Evolutionary conservation across 2,113 vertebrate genomes (phyloP), one percentile per base, ranked within the genome.

Genomic region (Clupea harengus): DNA sequence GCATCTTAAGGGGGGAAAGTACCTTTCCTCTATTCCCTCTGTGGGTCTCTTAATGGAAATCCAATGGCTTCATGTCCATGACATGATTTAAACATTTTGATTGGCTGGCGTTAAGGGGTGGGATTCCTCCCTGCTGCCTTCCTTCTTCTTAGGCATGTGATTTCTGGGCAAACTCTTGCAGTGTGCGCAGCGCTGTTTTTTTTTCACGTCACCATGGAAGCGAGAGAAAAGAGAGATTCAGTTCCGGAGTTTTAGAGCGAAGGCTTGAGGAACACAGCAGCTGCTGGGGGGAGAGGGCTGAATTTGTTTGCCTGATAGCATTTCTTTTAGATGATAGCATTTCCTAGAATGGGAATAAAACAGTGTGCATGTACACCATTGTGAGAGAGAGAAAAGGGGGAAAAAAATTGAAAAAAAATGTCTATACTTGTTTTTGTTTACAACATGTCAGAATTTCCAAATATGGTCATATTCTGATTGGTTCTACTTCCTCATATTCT

Each of bases 1-100:
- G 87, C 81, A 49, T 28, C 45, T 9, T 0, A 39, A 32, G 28
- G 50, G 81, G 90, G 92, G 93, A 93, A 93, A 94, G 92, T 93
- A 94, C 93, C 91, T 84, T 25, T 18, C 82, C 39, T 39, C 39
- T 39, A 86, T 87, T 89, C 88, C n/a, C 45, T 60, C 32, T 32
- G 15, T 44, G 81, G 20, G 18, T 9, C n/a, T 20, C 64, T 10
- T 78, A 11, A 32, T 78, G 72, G 3, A 78, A 32, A 39, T 78
- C 15, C 72, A 78, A 32, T 32, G 72, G 28, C 72, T 32, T 78
- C 10, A 2, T 72, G 64, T 28, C n/a, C 64, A 1, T 72, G 25
- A 72, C 1, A 72, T 72, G 64, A 72, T 72, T 72, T 60, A 32
- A 39, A 78, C 28, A 39, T 28, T 28, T 32, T 39, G 72, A 10